Conservation (phyloP, 30 jellyfish, hydroid and myxozoan genomes). For the Chrysaora quinquecirrha region DNA sequence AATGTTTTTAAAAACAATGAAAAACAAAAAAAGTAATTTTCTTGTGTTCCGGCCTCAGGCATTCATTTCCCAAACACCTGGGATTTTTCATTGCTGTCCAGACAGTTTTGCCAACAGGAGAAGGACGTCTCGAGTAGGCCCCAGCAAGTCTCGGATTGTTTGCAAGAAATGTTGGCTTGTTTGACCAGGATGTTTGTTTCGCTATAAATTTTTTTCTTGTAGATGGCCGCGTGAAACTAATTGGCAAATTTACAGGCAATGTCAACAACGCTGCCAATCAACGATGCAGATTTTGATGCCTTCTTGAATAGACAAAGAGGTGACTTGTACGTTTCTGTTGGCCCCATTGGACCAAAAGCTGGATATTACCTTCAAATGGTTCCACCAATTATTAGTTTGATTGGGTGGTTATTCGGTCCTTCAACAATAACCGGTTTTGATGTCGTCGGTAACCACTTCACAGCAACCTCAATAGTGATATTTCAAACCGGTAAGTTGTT, state of each 20-base stretch:
- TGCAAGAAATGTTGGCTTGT: too few relatives aligned
- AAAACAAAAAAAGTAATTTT: too few relatives aligned
- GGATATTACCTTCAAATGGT: slow-evolving; percentile 70
- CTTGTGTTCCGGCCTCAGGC: too few relatives aligned
- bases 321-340: slow-evolving; percentile 46
- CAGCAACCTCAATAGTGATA: slow-evolving; percentile 34
- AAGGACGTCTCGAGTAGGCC: too few relatives aligned
- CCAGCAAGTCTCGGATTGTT: too few relatives aligned
- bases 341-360: slow-evolving; percentile 12
- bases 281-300: slow-evolving; percentile 46
- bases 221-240: slow-evolving; percentile 34
- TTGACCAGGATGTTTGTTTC: too few relatives aligned
- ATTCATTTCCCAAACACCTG: too few relatives aligned
- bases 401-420: slow-evolving; percentile 71
- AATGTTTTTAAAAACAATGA: too few relatives aligned
- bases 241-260: slow-evolving; percentile 62
- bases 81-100: too few relatives aligned
- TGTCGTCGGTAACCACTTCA: slow-evolving; percentile 62
- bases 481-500: slow-evolving; percentile 58
- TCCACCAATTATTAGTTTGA: slow-evolving; percentile 51
- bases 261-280: slow-evolving; percentile 34
- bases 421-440: slow-evolving; percentile 35
- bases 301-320: slow-evolving; percentile 16
- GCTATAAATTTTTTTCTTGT: too few relatives aligned
- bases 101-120: too few relatives aligned